Evolutionary conservation across 53 echinoderm and acorn worm genomes (phyloP).

Genomic region (Echinarachnius parma): DNA sequence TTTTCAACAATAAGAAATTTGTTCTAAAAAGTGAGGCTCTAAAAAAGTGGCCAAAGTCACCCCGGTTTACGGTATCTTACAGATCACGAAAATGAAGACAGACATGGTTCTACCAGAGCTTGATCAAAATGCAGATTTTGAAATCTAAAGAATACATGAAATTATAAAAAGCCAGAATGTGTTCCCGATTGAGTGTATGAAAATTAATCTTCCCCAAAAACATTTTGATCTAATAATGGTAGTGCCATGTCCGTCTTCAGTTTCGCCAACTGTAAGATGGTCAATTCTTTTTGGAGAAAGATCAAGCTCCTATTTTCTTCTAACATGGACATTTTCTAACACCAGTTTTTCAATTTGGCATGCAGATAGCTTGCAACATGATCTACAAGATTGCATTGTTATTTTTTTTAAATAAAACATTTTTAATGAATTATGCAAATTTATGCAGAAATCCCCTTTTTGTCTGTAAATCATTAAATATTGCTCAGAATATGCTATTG

Average conservation of each 20-base stretch:
- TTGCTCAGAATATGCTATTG: too few species aligned
- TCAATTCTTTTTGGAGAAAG: not conserved
- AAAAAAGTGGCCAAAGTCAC: not conserved
- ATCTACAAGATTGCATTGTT: too few species aligned
- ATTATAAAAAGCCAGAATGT: not conserved
- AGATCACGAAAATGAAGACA: not conserved
- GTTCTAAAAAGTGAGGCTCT: not conserved
- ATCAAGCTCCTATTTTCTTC: not conserved
- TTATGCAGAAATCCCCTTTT: too few species aligned
- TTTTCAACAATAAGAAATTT: too few species aligned
- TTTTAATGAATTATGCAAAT: too few species aligned
- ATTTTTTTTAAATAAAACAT: too few species aligned
- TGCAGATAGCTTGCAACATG: too few species aligned
- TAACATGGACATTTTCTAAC: not conserved
- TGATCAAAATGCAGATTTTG: not conserved
- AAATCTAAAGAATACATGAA: not conserved
- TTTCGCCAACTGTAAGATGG: not conserved
- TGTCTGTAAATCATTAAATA: too few species aligned
- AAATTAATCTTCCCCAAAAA: not conserved
- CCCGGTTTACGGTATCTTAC: not conserved
- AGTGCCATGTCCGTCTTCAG: not conserved
- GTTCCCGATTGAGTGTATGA: not conserved
- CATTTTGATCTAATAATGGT: not conserved
- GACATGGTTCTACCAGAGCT: not conserved
- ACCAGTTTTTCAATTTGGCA: not conserved